Evolutionary conservation across 2,113 vertebrate genomes (phyloP).

Genomic region (Caranx melampygus): DNA sequence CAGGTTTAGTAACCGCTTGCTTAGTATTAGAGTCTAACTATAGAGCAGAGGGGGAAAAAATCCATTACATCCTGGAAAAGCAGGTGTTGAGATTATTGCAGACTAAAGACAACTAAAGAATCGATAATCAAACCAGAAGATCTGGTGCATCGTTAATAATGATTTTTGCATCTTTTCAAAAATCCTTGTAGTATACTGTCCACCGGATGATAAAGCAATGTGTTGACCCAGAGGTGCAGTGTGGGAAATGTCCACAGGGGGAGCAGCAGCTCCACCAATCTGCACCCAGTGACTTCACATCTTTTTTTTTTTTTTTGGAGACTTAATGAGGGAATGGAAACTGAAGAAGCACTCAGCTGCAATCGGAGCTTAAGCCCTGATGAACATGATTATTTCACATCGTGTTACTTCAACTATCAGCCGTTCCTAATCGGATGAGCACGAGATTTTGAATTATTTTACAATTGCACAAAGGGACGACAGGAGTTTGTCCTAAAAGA

Average conservation of each 20-base stretch:
- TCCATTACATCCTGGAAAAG: not conserved
- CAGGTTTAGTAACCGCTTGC: not conserved
- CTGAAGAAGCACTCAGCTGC: conserved; percentile 43
- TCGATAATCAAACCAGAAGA: no score
- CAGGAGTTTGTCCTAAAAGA: conserved; percentile 59
- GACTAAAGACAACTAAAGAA: no score
- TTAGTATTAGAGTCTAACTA: not conserved
- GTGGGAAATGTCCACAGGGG: conserved; percentile 61
- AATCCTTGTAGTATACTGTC: not conserved
- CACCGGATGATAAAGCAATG: not conserved
- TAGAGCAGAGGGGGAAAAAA: not conserved
- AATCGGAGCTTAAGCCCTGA: conserved; percentile 63
- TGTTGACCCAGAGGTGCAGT: not conserved
- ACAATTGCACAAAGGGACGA: conserved; percentile 35
- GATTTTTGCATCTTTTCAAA: not conserved
- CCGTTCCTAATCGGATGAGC: conserved; percentile 65
- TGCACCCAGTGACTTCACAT: conserved; percentile 1
- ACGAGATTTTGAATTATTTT: conserved; percentile 49
- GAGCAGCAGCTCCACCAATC: conserved; percentile 24
- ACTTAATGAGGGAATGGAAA: conserved; percentile 64
- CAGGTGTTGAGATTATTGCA: not conserved
- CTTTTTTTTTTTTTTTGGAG: conserved; percentile 15
- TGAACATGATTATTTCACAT: conserved; percentile 68
- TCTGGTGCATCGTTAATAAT: not conserved
- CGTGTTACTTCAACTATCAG: conserved; percentile 55